These are phyloP conservation scores for Holothuria glaberrima DNA, from an alignment of 35 echinoderm and acorn worm genomes.

Conservation along the genomic window DNA sequence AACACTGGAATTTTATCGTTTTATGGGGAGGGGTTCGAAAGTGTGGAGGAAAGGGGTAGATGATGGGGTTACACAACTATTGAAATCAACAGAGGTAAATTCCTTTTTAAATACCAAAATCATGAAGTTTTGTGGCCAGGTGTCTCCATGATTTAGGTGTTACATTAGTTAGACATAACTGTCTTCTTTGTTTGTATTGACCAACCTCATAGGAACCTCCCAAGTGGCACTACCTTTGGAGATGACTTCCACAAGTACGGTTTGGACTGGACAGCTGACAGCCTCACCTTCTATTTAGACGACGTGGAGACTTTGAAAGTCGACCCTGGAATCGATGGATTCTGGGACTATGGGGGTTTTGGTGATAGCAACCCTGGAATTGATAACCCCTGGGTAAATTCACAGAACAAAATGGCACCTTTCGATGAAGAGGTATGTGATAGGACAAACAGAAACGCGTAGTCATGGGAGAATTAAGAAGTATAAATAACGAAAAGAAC, in stretches of 20 bases:
- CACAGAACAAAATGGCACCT: slow-evolving; percentile 74
- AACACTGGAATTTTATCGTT: too few relatives aligned
- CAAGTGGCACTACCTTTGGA: slow-evolving; percentile 60
- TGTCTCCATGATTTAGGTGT: too few relatives aligned
- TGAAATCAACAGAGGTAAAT: too few relatives aligned
- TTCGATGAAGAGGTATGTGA: slow-evolving; percentile 93
- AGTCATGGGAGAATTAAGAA: too few relatives aligned
- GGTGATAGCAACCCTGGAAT: slow-evolving; percentile 39
- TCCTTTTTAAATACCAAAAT: too few relatives aligned
- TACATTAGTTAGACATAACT: too few relatives aligned
- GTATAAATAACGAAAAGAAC: too few relatives aligned
- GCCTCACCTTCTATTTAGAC: slow-evolving; percentile 78
- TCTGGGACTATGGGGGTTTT: slow-evolving; percentile 79
- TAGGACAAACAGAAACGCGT: too few relatives aligned
- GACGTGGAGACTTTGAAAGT: slow-evolving; percentile 65
- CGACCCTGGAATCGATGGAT: slow-evolving; percentile 67
- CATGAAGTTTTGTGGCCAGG: too few relatives aligned
- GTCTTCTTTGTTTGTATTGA: background rate
- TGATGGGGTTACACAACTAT: too few relatives aligned
- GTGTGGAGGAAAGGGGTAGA: too few relatives aligned
- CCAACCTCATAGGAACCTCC: slow-evolving; percentile 59
- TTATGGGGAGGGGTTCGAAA: too few relatives aligned
- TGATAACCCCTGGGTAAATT: slow-evolving; percentile 80
- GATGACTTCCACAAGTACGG: slow-evolving; percentile 83
- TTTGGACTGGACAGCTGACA: slow-evolving; percentile 67